phyloP scores from a whole-genome alignment of 2,888 invertebrate species.

The Masnerella sp. region DNA sequence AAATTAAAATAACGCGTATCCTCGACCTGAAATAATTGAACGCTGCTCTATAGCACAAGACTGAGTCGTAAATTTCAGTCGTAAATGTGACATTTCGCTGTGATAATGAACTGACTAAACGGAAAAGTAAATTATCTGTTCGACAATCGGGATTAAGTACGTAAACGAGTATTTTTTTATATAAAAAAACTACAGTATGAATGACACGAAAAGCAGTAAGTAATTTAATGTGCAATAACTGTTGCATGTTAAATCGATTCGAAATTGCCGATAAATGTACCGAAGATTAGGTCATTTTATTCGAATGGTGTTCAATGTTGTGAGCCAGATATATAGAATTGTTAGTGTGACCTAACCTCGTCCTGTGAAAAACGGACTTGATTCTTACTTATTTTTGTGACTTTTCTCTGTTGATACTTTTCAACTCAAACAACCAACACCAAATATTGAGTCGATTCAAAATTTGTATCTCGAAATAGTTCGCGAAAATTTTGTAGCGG shows the following conservation, averaged over 20 bases:
- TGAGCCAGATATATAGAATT: slow-evolving; percentile 14
- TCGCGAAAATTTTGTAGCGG: too few relatives aligned
- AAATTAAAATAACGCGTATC: too few relatives aligned
- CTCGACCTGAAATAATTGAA: too few relatives aligned
- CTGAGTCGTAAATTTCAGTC: neutral
- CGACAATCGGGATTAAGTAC: slow-evolving; percentile 2
- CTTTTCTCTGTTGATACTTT: slow-evolving; percentile 7
- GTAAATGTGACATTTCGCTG: neutral
- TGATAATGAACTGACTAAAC: neutral
- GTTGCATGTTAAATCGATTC: slow-evolving; percentile 49
- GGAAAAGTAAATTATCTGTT: neutral
- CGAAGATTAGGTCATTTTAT: slow-evolving; percentile 26
- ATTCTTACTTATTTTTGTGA: slow-evolving; percentile 12
- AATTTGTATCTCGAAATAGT: too few relatives aligned
- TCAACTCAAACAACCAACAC: neutral
- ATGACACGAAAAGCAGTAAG: slow-evolving; percentile 43
- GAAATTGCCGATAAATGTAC: slow-evolving; percentile 30
- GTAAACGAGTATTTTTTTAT: slow-evolving; percentile 24
- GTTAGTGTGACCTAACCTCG: slow-evolving; percentile 21
- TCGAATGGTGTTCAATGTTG: slow-evolving; percentile 35
- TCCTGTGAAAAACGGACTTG: slow-evolving; percentile 18
- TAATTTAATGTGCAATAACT: slow-evolving; percentile 52
- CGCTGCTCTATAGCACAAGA: too few relatives aligned
- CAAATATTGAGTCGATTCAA: too few relatives aligned
- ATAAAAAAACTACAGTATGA: slow-evolving; percentile 23